Conservation (phyloP, 1,140 invertebrate species). For the Diorhabda carinulata region DNA sequence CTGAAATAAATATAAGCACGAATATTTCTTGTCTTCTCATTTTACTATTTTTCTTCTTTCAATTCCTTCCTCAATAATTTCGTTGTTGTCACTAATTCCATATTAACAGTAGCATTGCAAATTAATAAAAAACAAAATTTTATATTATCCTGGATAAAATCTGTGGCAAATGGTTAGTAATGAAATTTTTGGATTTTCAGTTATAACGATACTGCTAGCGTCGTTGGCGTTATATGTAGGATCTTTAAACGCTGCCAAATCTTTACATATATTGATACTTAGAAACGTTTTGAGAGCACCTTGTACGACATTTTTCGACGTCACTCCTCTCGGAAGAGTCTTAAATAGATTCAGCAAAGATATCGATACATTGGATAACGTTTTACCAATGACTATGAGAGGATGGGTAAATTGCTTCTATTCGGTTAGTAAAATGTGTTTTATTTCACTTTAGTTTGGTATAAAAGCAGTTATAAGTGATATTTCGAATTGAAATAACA, state of each 20-base stretch:
- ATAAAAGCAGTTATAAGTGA: too few species aligned
- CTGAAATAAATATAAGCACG: too few species aligned
- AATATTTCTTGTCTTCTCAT: too few species aligned
- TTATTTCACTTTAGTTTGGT: too few species aligned
- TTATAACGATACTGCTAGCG: slow-evolving; percentile 63
- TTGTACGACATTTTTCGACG: slow-evolving; percentile 75
- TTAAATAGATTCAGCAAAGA: slow-evolving; percentile 84
- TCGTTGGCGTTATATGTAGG: slow-evolving; percentile 66
- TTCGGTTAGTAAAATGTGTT: slow-evolving; percentile 52
- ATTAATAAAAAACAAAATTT: too few species aligned
- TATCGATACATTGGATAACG: slow-evolving; percentile 74
- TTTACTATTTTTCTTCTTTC: too few species aligned
- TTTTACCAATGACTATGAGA: slow-evolving; percentile 66
- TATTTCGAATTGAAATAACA: too few species aligned
- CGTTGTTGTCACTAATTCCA: too few species aligned
- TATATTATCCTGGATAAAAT: too few species aligned
- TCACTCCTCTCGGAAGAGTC: slow-evolving; percentile 78
- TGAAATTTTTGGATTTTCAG: slow-evolving; percentile 48
- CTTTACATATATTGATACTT: slow-evolving; percentile 66
- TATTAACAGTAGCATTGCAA: too few species aligned
- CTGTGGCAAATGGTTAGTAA: too few species aligned
- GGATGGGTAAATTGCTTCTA: slow-evolving; percentile 67
- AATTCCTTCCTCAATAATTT: too few species aligned
- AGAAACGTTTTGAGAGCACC: slow-evolving; percentile 67
- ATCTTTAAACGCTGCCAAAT: slow-evolving; percentile 64